phyloP scores from a whole-genome alignment of 2,888 invertebrate species.

The Gerris lacustris region DNA sequence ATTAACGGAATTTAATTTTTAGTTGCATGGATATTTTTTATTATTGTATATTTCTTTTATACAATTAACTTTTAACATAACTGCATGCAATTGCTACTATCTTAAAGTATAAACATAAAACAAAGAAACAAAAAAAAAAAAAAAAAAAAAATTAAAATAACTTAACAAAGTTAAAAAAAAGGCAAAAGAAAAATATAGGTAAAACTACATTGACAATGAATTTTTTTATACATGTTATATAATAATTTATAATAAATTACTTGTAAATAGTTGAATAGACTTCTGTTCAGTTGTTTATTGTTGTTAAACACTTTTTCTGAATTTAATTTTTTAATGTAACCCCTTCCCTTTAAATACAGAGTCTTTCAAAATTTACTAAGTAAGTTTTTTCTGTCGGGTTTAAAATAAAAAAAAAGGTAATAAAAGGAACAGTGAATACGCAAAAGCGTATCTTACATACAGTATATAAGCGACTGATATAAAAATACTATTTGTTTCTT shows the following conservation, averaged over 20 bases:
- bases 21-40: neutral
- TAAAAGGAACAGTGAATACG: neutral
- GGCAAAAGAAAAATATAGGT: neutral
- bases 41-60: too few species aligned
- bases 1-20: neutral
- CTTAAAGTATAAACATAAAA: neutral
- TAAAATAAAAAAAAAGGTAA: neutral
- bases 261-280: slow-evolving; percentile 4
- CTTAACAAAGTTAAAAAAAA: too few species aligned
- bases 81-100: slow-evolving; percentile 8
- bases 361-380: slow-evolving; percentile 7
- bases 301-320: slow-evolving; percentile 5
- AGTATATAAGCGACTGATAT: neutral
- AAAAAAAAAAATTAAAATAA: neutral
- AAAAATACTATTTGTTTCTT: neutral
- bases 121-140: neutral
- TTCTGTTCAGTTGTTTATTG: slow-evolving; percentile 9
- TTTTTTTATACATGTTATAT: slow-evolving; percentile 7
- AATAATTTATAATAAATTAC: neutral
- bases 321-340: slow-evolving; percentile 8
- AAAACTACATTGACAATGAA: slow-evolving; percentile 5
- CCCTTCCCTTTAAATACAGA: slow-evolving; percentile 9
- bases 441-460: neutral
- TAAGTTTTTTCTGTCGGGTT: neutral
- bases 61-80: neutral